Base-by-base conservation (phyloP, 1,140 invertebrate species). In the Schlechtendalia chinensis region DNA sequence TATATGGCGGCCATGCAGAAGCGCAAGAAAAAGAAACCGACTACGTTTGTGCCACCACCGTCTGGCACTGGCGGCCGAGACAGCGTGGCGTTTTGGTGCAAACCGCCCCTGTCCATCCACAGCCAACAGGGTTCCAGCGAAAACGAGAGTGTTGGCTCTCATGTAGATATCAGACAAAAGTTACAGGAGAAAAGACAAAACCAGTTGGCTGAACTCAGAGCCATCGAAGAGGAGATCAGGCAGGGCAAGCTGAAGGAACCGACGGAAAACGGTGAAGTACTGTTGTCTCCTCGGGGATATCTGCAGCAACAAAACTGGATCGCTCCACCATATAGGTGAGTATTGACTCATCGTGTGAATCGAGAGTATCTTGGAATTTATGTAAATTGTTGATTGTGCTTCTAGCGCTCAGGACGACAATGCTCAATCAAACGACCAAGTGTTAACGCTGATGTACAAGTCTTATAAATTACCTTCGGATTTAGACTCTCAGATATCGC, bases 11-110 rank as follows among this genome's bases (percentile, higher is more conserved):
- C 87, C 1, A 88, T 89, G 17, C 86, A 89, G 58, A 93, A 92
- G 83, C 88, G 94, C 27, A 96, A 96, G 84, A 95, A 95, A 86
- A 96, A 96, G 84, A 95, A 95, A 84, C 94, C 94, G 16, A 94
- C 93, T 0, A 91, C 90, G 1, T 95, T 95, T 85, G 90, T 95
- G 4, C 93, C 93, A 1, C 92, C 93, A 16, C 93, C 93, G 5
- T 87, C 86, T 75, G 87, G 87, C 14, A 54, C n/a, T 6, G 75
- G 53, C 59, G 82, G 84, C 16, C 79, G 84, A 19, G 86, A 86
- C 61, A 87, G 86, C 82, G 86, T 90, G 83, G 93, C 92, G 5
- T 95, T 95, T 87, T 95, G 93, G 93, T 90, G 93, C 81, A 87
- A 91, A 72, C 91, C 93, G 0, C 85, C 93, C 17, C 90, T 91